Percentiles rank a stretch among this genome's conserved stretches.
phyloP scores from a whole-genome alignment of 1,140 invertebrate species.

The Mycetomoellerius zeteki region DNA sequence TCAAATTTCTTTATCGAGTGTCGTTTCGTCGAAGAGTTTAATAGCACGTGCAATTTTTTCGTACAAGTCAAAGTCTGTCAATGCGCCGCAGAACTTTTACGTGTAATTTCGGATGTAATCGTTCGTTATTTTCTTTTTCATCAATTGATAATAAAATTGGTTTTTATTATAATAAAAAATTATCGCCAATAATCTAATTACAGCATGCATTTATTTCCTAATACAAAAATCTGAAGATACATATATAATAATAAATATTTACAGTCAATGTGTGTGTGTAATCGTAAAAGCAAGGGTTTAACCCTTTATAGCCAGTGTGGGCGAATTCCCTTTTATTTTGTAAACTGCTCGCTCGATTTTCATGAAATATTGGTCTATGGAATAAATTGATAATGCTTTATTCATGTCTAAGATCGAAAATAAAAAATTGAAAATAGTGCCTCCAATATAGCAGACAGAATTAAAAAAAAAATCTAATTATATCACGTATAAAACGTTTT shows the following conservation, averaged over 20 bases:
- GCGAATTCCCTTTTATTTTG: no score
- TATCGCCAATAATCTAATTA: not conserved
- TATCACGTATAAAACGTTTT: no score
- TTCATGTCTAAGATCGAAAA: no score
- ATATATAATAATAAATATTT: not conserved
- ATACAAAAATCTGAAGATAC: not conserved
- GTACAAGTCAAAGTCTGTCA: constrained; percentile 10
- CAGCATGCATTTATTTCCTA: not conserved
- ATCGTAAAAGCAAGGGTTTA: not conserved
- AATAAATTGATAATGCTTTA: no score
- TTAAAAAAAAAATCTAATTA: no score
- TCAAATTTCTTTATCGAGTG: constrained; percentile 43
- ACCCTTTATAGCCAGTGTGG: no score
- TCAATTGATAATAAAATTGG: not conserved
- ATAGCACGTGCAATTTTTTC: constrained; percentile 9
- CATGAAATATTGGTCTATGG: no score
- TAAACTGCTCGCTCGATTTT: no score
- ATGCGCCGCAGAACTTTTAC: not conserved
- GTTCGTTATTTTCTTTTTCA: not conserved
- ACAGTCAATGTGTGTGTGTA: no score
- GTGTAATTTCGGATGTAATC: not conserved
- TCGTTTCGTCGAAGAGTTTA: not conserved
- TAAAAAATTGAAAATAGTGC: no score
- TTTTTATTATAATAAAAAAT: not conserved
- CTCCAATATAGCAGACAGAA: no score